Base-by-base conservation (phyloP, 2,113 vertebrate species). In the Pituophis catenifer region DNA sequence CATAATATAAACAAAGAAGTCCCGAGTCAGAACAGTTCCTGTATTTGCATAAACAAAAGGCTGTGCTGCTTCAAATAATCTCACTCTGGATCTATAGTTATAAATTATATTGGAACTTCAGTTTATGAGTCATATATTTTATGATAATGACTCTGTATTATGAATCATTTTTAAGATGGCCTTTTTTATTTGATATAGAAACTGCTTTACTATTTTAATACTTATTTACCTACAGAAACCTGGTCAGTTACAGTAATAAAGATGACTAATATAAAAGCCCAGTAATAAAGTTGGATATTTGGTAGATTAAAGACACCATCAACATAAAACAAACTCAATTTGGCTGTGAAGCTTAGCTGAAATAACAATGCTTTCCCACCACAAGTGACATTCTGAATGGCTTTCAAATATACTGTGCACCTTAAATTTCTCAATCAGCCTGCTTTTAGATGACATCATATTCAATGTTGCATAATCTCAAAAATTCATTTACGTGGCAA, bases 51-150 rank as follows among this genome's bases (percentile, higher is more conserved):
- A 50, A 87, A 23, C 29, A 54, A 70, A 65, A 88, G 58, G 17
- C 13, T 88, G 87, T 52, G 58, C 19, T 90, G 44, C 50, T 38
- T 21, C 29, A 24, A 62, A 65, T 33, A 90, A 10, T 21, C 70
- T 89, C 17, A 59, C 1, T 52, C 65, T 89, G 88, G 65, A 48
- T 54, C 2, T 29, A 59, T 90, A 57, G 59, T 86, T 86, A 65
- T 87, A 54, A 93, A 93, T 93, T 50, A 55, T 65, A 23, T 58
- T 87, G 62, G 92, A 93, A 62, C 48, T 87, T 90, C n/a, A 21
- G 89, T 93, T 87, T 90, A 93, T 93, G 92, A 93, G 86, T 93
- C 92, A 90, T 93, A 90, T 65, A 50, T 57, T 90, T 90, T 88
- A 93, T 57, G 93, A 13, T 55, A 93, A 93, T 91, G 90, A 91